phyloP scores from a whole-genome alignment of 2,797 vertebrate species.

The Syncerus caffer region DNA sequence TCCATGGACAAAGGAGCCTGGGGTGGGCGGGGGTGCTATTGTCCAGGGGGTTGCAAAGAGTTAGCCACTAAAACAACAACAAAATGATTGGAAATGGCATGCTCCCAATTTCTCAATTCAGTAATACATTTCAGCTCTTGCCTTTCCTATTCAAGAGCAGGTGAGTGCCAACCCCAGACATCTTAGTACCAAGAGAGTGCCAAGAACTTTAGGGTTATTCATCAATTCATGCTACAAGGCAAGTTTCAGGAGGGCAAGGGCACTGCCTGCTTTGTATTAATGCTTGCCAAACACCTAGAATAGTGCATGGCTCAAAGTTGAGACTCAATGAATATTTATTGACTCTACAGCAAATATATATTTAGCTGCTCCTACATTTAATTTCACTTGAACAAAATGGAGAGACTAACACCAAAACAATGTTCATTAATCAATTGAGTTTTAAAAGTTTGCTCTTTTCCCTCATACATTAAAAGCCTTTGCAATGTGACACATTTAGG shows the following conservation, averaged over 20 bases:
- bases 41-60: background rate
- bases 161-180: conserved; percentile 28
- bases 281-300: background rate
- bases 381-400: conserved; percentile 55
- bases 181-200: conserved; percentile 47
- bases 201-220: conserved; percentile 51
- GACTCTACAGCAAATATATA: conserved; percentile 62
- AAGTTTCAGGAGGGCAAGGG: background rate
- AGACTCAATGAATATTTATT: conserved; percentile 4
- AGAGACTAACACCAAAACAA: background rate
- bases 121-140: background rate
- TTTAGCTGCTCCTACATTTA: conserved; percentile 69
- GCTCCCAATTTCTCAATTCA: conserved; percentile 61
- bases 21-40: background rate
- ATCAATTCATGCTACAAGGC: background rate
- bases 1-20: background rate
- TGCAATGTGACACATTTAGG: background rate
- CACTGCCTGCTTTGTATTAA: background rate
- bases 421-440: background rate
- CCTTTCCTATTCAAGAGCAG: background rate
- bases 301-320: background rate
- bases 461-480: background rate
- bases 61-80: background rate
- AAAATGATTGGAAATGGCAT: conserved; percentile 54
- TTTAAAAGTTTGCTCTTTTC: conserved; percentile 3